Percentiles rank a stretch among this genome's conserved stretches.
phyloP scores from a whole-genome alignment of 2,888 invertebrate species.

The Sipha maydis region DNA sequence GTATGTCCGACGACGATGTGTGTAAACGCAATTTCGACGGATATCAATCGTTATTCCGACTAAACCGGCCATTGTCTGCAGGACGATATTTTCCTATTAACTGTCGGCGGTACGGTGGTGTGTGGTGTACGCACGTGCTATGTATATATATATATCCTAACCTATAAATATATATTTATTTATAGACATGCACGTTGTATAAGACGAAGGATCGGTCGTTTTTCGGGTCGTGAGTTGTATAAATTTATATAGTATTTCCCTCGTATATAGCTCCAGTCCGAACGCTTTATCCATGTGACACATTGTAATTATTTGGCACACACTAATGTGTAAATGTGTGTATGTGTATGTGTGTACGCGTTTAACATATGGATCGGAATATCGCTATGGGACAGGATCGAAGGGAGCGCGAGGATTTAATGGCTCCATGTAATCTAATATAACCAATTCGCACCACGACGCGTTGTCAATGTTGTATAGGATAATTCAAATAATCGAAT shows the following conservation, averaged over 20 bases:
- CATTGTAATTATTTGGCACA: not conserved
- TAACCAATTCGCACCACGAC: not conserved
- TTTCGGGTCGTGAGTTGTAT: not conserved
- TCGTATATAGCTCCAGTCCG: not conserved
- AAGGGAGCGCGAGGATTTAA: not conserved
- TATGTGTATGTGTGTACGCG: not conserved
- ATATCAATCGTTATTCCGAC: slow-evolving; percentile 25
- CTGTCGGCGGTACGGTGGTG: not conserved
- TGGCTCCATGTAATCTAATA: slow-evolving; percentile 21
- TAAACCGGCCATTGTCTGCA: slow-evolving; percentile 5
- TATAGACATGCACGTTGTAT: not conserved
- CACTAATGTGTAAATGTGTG: not conserved
- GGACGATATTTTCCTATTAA: slow-evolving; percentile 41
- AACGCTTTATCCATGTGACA: slow-evolving; percentile 11
- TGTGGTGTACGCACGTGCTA: not conserved
- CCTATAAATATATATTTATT: no score
- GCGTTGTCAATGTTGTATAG: slow-evolving; percentile 32
- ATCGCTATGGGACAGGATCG: not conserved
- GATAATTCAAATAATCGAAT: slow-evolving; percentile 37
- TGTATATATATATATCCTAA: not conserved
- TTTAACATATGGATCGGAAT: not conserved
- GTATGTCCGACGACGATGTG: no score
- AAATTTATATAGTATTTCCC: not conserved
- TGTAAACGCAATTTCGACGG: slow-evolving; percentile 34
- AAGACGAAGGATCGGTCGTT: slow-evolving; percentile 17